Conservation (phyloP, 2,888 invertebrate species). For the Salpingus planirostris region DNA sequence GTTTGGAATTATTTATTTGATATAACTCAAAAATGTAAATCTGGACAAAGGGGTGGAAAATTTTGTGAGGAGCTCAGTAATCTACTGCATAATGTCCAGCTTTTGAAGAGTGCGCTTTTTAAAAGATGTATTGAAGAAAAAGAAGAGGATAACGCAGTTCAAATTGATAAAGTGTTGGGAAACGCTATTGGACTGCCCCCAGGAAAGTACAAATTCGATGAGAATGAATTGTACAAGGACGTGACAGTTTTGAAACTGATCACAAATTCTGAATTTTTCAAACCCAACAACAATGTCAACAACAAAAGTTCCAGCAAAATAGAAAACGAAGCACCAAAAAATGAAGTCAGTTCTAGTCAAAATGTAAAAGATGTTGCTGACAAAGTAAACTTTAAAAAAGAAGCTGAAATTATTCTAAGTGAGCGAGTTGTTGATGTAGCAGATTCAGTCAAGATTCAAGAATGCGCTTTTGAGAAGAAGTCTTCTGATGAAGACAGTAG, state of each 20-base stretch:
- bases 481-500: constrained; percentile 9
- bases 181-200: constrained; percentile 31
- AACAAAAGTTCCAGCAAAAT: constrained; percentile 1
- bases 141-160: constrained; percentile 26
- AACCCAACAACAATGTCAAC: constrained; percentile 13
- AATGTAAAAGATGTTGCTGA: not conserved
- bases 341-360: not conserved
- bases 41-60: constrained; percentile 28
- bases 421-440: too few species aligned
- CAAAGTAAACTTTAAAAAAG: not conserved
- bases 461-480: too few species aligned
- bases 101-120: constrained; percentile 33
- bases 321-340: not conserved
- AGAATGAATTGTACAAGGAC: constrained; percentile 32
- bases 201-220: constrained; percentile 34
- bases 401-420: too few species aligned
- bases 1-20: constrained; percentile 37
- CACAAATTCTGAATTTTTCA: constrained; percentile 27
- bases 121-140: constrained; percentile 25
- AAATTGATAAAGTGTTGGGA: constrained; percentile 32
- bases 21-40: constrained; percentile 30
- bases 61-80: constrained; percentile 36
- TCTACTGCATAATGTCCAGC: constrained; percentile 31
- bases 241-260: constrained; percentile 29
- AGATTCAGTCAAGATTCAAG: too few species aligned